Conservation (phyloP, 2,113 vertebrate genomes). For the Progne subis region DNA sequence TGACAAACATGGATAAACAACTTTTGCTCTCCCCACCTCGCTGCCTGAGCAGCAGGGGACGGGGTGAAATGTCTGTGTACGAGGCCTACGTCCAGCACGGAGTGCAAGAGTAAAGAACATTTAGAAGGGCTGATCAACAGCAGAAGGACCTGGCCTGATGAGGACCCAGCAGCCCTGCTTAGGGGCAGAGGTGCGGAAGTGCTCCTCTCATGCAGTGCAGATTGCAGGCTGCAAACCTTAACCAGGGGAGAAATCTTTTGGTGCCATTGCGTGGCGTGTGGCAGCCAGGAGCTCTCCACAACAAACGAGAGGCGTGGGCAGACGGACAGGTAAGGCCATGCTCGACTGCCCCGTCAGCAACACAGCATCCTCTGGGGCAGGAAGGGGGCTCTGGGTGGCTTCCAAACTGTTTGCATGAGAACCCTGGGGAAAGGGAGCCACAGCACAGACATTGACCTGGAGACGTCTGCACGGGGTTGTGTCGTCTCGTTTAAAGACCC, state of each 20-base stretch:
- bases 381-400: background rate
- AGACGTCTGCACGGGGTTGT: background rate
- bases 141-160: background rate
- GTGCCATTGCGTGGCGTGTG: background rate
- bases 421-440: background rate
- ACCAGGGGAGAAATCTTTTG: background rate
- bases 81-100: background rate
- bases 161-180: background rate
- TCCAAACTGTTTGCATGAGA: background rate
- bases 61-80: fast-evolving
- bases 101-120: background rate
- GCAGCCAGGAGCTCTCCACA: background rate
- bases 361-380: background rate
- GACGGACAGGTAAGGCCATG: background rate
- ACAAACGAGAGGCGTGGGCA: background rate
- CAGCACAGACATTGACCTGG: background rate
- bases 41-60: background rate
- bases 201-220: background rate
- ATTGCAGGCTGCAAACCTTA: background rate
- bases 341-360: background rate
- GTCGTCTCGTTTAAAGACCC: background rate
- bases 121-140: background rate
- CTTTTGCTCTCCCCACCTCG: background rate
- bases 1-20: background rate
- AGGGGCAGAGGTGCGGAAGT: background rate